A percentile compares a stretch with the other conserved stretches of the same genome.
Evolutionary conservation across 2,888 invertebrate genomes (phyloP).

Genomic region (Drosophila quinaria): DNA sequence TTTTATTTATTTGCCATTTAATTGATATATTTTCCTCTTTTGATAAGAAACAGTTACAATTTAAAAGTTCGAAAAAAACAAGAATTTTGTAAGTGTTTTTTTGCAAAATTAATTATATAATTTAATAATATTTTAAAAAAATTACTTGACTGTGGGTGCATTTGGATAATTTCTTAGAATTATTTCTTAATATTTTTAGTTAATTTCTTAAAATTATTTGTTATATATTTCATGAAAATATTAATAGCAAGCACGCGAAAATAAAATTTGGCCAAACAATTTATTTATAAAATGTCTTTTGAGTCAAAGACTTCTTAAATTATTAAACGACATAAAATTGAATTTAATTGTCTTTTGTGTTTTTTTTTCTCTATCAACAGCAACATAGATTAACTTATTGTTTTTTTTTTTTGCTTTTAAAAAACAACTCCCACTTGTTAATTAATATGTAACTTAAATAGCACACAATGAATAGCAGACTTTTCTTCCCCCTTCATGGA

Average conservation of each 20-base stretch:
- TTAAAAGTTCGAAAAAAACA: too few species aligned
- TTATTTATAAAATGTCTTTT: too few species aligned
- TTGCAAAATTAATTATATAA: too few species aligned
- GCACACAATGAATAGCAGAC: slow-evolving; percentile 6
- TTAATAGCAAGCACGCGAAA: too few species aligned
- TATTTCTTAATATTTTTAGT: too few species aligned
- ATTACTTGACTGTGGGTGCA: too few species aligned
- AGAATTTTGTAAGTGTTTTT: too few species aligned
- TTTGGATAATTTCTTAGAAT: too few species aligned
- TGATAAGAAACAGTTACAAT: background rate
- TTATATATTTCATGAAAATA: too few species aligned
- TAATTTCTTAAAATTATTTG: too few species aligned
- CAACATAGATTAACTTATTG: background rate
- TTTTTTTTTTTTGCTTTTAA: background rate
- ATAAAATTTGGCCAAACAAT: rapidly evolving
- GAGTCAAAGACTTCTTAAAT: too few species aligned
- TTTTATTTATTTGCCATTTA: background rate
- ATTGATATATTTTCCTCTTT: background rate
- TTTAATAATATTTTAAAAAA: too few species aligned
- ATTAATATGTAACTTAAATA: slow-evolving; percentile 13
- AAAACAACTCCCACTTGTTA: background rate
- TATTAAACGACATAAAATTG: background rate
- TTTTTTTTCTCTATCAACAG: background rate
- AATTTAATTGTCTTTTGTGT: background rate
- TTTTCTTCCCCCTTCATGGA: background rate